These are phyloP conservation scores for Patella vulgata DNA, from an alignment of 1,140 invertebrate genomes.

Conservation along the genomic window DNA sequence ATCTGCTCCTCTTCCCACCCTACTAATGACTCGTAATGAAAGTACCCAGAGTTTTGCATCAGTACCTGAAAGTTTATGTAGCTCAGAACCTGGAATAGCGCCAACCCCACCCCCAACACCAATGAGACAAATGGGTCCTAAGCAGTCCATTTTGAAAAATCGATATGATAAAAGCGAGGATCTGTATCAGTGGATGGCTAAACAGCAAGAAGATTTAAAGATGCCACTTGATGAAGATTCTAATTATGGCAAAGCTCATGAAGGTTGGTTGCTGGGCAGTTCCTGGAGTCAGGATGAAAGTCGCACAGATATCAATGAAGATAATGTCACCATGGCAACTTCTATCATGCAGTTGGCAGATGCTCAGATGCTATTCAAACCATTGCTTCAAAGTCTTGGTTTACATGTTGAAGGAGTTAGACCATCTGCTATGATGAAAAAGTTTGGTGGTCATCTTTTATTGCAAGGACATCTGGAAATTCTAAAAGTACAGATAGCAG, in stretches of 20 bases:
- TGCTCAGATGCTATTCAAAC: conserved; percentile 64
- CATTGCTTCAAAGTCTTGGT: conserved; percentile 63
- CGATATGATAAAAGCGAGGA: conserved; percentile 73
- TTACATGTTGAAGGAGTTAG: conserved; percentile 62
- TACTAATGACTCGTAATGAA: conserved; percentile 76
- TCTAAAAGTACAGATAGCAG: conserved; percentile 93
- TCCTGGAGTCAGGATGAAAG: conserved; percentile 62
- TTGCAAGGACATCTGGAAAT: conserved; percentile 86
- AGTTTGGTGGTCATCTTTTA: conserved; percentile 89
- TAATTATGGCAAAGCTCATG: conserved; percentile 40
- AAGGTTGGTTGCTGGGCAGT: conserved; percentile 54
- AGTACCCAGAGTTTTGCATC: conserved; percentile 74
- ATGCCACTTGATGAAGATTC: conserved; percentile 21
- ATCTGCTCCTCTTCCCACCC: conserved; percentile 74
- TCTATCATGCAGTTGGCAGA: conserved; percentile 62
- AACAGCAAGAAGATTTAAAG: conserved; percentile 74
- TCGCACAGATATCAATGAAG: conserved; percentile 51
- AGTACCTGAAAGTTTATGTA: conserved; percentile 63
- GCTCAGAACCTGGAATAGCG: conserved; percentile 36
- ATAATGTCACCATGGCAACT: conserved; percentile 50
- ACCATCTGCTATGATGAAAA: conserved; percentile 71
- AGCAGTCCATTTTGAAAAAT: conserved; percentile 51
- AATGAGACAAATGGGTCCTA: conserved; percentile 30
- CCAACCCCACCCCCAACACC: conserved; percentile 54
- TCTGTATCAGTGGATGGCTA: conserved; percentile 92